These are phyloP conservation scores for Aphaenogaster ashmeadi DNA, from an alignment of 1,140 invertebrate genomes.

Conservation along the genomic window DNA sequence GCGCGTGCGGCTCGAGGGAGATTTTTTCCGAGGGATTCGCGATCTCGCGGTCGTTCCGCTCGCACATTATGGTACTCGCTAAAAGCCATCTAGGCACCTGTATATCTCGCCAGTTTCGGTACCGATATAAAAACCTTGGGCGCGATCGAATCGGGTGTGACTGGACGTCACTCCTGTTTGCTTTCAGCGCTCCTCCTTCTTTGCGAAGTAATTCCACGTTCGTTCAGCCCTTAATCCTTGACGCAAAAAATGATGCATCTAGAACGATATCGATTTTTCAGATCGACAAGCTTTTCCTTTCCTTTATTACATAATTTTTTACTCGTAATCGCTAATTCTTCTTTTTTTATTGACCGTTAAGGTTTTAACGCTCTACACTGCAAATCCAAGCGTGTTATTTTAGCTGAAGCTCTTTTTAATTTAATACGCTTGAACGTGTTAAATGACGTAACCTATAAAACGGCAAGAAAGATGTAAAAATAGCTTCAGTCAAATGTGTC, in stretches of 20 bases:
- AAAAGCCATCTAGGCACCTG: constrained; percentile 10
- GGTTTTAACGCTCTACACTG: too few relatives aligned
- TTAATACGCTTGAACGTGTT: too few relatives aligned
- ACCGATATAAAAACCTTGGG: constrained; percentile 22
- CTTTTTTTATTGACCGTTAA: neutral
- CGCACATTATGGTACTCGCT: neutral
- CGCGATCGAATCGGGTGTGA: neutral
- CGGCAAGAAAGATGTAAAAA: too few relatives aligned
- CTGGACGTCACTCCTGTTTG: constrained; percentile 24
- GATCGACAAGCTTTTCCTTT: neutral
- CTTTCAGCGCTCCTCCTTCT: neutral
- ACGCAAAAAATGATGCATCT: neutral
- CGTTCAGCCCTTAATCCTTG: neutral
- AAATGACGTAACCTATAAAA: too few relatives aligned
- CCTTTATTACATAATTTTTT: neutral
- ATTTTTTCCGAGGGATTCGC: constrained; percentile 40
- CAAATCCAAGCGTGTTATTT: too few relatives aligned
- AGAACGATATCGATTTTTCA: neutral
- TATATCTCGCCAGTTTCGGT: neutral
- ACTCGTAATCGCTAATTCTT: neutral
- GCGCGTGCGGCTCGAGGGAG: neutral
- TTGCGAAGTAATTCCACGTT: neutral
- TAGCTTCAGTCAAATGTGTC: too few relatives aligned
- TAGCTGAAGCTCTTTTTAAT: too few relatives aligned
- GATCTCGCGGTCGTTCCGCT: neutral